phyloP scores from a whole-genome alignment of 1,140 invertebrate species.

The Penaeus chinensis region DNA sequence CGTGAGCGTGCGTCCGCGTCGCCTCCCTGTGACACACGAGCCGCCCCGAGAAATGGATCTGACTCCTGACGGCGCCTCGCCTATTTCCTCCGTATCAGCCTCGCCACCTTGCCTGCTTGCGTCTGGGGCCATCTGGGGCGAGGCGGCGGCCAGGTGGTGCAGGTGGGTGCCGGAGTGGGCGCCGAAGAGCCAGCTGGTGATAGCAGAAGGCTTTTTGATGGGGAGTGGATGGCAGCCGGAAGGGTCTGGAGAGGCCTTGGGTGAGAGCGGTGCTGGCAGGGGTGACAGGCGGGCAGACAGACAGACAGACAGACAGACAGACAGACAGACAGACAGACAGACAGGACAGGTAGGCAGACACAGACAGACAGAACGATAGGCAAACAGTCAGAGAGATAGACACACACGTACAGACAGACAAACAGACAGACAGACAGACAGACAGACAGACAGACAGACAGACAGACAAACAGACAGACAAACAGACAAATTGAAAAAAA shows the following conservation, averaged over 20 bases:
- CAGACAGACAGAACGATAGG: neutral
- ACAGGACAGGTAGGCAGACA: constrained; percentile 10
- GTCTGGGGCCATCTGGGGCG: too few species aligned
- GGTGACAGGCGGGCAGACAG: neutral
- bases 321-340: constrained; percentile 8
- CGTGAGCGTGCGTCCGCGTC: neutral
- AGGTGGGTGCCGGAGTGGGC: too few species aligned
- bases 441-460: neutral
- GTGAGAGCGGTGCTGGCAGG: neutral
- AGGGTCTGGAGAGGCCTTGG: neutral
- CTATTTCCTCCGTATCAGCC: too few species aligned
- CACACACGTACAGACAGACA: neutral
- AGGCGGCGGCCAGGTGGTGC: too few species aligned
- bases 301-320: neutral
- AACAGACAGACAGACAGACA: neutral
- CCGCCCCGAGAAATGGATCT: too few species aligned
- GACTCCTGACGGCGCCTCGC: too few species aligned
- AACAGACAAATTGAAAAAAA: neutral
- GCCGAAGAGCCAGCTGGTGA: too few species aligned
- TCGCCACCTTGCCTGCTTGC: too few species aligned
- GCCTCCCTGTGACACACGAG: too few species aligned
- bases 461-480: constrained; percentile 3
- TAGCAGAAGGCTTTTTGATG: too few species aligned
- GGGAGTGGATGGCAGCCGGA: too few species aligned
- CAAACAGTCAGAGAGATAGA: neutral